Evolutionary conservation across 2,797 vertebrate genomes (phyloP), one percentile per base, ranked within the genome.

Genomic region (Acrossocheilus fasciatus): DNA sequence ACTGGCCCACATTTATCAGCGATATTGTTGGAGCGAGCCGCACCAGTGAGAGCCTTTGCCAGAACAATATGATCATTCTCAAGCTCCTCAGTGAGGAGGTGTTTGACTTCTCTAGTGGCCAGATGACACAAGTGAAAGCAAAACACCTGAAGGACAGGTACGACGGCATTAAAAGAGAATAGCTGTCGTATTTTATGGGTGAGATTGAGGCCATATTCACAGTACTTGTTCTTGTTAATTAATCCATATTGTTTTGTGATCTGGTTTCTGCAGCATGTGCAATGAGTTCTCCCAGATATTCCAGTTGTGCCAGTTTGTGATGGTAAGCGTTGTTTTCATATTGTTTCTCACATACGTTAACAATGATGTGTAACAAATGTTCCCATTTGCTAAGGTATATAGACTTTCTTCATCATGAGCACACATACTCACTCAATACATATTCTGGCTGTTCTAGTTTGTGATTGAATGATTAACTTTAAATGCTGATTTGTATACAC

Each of bases 141-240:
- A 99, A 99, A 90, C 98, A 99, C 93, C 96, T 99, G 88, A 99
- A 99, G 94, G 98, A 99, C 97, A 99, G 98, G 98, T 96, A 79
- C 78, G 87, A n/a, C 20, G 6, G 6, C 36, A 17, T 23, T 68
- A 41, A 45, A 69, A 69, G 30, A 30, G 4, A 52, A 50, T 23
- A 68, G 36, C 18, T 39, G 52, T 23, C 17, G 3, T 50, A 69
- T 23, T 81, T 62, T 52, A 69, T 36, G 30, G 12, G 26, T 18
- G 41, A 34, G 18, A 83, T 45, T 74, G 17, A 47, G 6, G 26
- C 34, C 52, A 57, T 11, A 34, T 80, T 79, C 15, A 20, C 8
- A 45, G 64, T 64, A 30, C n/a, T 41, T 78, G 50, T 12, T 76
- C 30, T 54, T 78, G 23, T 59, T 59, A 26, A 76, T 39, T 36